Base-by-base conservation (phyloP, 1,140 invertebrate genomes). In the Papilio helenus region DNA sequence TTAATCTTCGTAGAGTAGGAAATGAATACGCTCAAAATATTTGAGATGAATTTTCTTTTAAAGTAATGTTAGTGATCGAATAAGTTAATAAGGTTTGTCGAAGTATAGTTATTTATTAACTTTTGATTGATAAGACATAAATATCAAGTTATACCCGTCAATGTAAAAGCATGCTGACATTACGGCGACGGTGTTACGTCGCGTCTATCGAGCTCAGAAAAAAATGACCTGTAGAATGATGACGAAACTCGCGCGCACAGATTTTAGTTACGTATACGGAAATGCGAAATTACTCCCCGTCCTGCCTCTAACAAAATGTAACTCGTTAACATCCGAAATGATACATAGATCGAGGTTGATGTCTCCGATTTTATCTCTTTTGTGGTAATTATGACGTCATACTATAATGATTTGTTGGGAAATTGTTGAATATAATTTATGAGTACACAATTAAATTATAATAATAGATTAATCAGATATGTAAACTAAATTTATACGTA, bases 231-330 rank as follows among this genome's bases (percentile, higher is more conserved):
- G 76, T 77, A 44, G 80, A 84, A 84, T 83, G 82, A 87, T 80
- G 83, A 83, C 85, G 82, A 83, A 83, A 61, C 23, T 2, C 58
- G 20, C n/a, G 55, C 23, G 20, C 23, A 12, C 20, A 76, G 82
- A 80, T 87, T 86, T 86, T 88, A 82, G 87, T 88, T 87, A 86
- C 83, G 86, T 85, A 82, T 84, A 77, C 86, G 87, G 87, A 88
- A 87, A 84, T 87, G 84, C 80, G 76, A 82, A 86, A 85, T 88
- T 86, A 81, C 83, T 76, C 73, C 83, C 76, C 34, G 81, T 81
- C 79, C 82, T 84, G 79, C 81, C 46, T 72, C 78, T 81, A 82
- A 84, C 80, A 79, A 87, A 81, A 26, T 74, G 16, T 83, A 84
- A 82, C 81, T 87, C 83, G 83, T 85, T 85, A 84, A 72, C 73